Conservation (phyloP, 1,140 invertebrate genomes). For the Apis laboriosa region DNA sequence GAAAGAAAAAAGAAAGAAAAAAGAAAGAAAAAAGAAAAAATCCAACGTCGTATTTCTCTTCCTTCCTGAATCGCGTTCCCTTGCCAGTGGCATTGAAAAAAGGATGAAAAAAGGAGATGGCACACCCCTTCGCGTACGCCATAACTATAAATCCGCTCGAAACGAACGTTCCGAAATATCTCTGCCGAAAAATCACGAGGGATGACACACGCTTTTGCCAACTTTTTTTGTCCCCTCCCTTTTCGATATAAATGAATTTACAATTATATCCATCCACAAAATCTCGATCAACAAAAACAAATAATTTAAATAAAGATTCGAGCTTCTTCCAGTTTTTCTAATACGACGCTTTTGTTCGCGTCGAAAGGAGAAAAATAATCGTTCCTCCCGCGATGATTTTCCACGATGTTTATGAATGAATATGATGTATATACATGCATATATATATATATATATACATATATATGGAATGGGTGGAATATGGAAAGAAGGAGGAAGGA, state of each 20-base stretch:
- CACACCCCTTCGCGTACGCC: background rate
- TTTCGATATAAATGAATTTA: too few species aligned
- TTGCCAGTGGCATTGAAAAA: background rate
- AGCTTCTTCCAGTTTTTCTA: too few species aligned
- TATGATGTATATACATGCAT: background rate
- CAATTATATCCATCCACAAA: too few species aligned
- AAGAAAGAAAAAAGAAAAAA: background rate
- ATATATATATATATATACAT: background rate
- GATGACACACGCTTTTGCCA: background rate
- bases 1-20: too few species aligned
- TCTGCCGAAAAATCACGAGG: background rate
- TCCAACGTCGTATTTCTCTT: background rate
- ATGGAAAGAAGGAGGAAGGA: background rate
- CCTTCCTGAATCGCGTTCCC: background rate
- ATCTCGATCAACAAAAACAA: too few species aligned
- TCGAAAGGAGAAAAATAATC: too few species aligned
- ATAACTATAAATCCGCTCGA: conserved; percentile 9
- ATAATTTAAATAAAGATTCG: too few species aligned
- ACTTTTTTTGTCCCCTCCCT: too few species aligned
- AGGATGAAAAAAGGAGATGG: background rate
- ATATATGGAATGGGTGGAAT: too few species aligned
- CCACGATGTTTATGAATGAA: background rate
- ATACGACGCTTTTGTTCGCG: too few species aligned
- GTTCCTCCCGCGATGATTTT: background rate
- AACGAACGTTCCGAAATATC: background rate